phyloP scores from a whole-genome alignment of 64 coral and sea anemone species.

The Actinia equina region DNA sequence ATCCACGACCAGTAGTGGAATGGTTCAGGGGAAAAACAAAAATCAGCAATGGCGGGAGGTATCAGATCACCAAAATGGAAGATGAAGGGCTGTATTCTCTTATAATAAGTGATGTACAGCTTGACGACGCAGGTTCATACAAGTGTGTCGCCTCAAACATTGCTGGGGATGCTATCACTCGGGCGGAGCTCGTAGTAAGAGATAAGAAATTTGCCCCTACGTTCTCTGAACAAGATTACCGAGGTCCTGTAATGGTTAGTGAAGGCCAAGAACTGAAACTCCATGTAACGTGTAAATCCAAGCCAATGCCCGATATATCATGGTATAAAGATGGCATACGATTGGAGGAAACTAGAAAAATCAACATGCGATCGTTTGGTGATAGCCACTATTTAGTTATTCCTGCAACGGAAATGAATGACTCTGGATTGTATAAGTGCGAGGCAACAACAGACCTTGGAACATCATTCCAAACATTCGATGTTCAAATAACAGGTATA shows the following conservation, averaged over 20 bases:
- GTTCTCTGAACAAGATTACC: constrained; percentile 54
- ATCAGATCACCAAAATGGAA: constrained; percentile 29
- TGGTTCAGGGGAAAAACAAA: constrained; percentile 64
- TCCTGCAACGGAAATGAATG: constrained; percentile 32
- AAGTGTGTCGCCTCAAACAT: constrained; percentile 88
- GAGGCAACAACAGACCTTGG: constrained; percentile 75
- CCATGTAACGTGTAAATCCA: constrained; percentile 59
- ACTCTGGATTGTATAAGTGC: constrained; percentile 91
- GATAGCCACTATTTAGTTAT: constrained; percentile 65
- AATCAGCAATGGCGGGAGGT: constrained; percentile 55
- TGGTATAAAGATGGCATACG: constrained; percentile 85
- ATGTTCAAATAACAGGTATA: constrained; percentile 76
- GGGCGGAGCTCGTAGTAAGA: constrained; percentile 70
- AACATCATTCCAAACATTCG: constrained; percentile 57
- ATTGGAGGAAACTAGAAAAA: constrained; percentile 43
- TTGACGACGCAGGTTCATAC: constrained; percentile 77
- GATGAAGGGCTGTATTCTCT: constrained; percentile 53
- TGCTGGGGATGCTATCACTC: constrained; percentile 64
- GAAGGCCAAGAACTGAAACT: constrained; percentile 74
- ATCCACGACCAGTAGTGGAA: constrained; percentile 39
- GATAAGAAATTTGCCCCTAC: constrained; percentile 54
- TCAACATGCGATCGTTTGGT: constrained; percentile 49
- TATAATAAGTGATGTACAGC: constrained; percentile 62
- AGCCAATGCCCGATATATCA: constrained; percentile 66
- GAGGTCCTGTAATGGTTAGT: constrained; percentile 43